Base-by-base conservation (phyloP, 2,113 vertebrate genomes). In the rat (Rattus norvegicus) region DNA sequence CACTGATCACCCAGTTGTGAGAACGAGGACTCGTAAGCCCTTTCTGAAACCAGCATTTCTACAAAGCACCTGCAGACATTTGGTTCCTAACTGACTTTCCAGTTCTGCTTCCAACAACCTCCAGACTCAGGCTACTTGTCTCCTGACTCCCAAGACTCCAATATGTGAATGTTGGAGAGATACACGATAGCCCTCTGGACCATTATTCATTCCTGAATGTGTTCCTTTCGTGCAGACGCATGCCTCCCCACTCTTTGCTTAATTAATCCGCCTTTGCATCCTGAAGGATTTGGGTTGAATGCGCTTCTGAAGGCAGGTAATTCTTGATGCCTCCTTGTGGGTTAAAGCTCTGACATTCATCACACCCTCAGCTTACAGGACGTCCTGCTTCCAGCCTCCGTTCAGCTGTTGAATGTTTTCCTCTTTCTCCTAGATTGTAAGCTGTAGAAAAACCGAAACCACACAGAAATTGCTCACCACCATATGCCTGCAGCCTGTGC, bases 41-140 rank as follows among this genome's bases (percentile, higher is more conserved):
- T 54, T 72, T 59, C 10, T 7, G 65, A 92, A 61, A 7, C 7
- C n/a, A 14, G 16, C 0, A 0, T 90, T 43, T 90, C 65, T 26
- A 36, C 26, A 39, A 28, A 17, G 24, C 14, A 2, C 19, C 4
- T 1, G 30, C 33, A 3, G 36, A 1, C 0, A 0, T 52, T 56
- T 72, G 33, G 73, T 56, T 33, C 43, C 10, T 28, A 73, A 5
- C 63, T 24, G 43, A 52, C 47, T 33, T 39, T 24, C 36, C 14
- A 47, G 7, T 65, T 92, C 54, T 63, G 4, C 54, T 43, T 30
- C 20, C 28, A 83, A 43, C 47, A 54, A 22, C n/a, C 30, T 89
- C 17, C 39, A 52, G 81, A 79, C 47, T n/a, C 43, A 47, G 7
- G 30, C 69, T 84, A 26, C 52, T 52, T 5, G 39, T 52, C 16